Evolutionary conservation across 1,140 invertebrate species (phyloP).

Genomic region (Geopemphigus sp.): DNA sequence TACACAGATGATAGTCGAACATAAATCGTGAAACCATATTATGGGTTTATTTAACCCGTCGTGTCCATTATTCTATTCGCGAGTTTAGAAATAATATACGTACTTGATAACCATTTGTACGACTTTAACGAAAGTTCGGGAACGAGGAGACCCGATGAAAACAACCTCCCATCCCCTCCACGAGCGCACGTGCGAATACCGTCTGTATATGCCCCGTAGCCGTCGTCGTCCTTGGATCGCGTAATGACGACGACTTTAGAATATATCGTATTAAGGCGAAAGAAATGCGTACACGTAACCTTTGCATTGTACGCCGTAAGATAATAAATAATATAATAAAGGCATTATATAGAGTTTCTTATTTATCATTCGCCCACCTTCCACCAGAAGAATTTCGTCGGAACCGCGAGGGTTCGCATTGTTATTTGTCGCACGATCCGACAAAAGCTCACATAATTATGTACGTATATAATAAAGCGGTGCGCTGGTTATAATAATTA

Average conservation of each 20-base stretch:
- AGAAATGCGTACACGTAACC: background rate
- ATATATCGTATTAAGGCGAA: background rate
- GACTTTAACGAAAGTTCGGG: background rate
- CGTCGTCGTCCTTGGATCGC: background rate
- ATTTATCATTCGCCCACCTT: background rate
- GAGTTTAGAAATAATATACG: background rate
- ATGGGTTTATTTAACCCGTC: background rate
- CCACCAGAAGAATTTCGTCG: background rate
- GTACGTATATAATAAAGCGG: background rate
- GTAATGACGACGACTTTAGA: background rate
- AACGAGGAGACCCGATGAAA: background rate
- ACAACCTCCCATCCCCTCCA: background rate
- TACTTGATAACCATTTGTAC: background rate
- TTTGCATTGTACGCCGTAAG: background rate
- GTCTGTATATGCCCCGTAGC: background rate
- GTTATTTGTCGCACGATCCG: background rate
- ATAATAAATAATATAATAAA: slow-evolving; percentile 2
- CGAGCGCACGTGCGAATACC: background rate
- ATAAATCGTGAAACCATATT: no score
- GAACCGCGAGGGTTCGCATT: background rate
- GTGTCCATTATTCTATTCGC: background rate
- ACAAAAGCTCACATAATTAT: background rate
- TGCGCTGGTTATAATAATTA: no score
- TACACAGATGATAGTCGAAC: no score
- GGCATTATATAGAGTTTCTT: background rate